Evolutionary conservation across 2,797 vertebrate species (phyloP).

Genomic region (Trachops cirrhosus): DNA sequence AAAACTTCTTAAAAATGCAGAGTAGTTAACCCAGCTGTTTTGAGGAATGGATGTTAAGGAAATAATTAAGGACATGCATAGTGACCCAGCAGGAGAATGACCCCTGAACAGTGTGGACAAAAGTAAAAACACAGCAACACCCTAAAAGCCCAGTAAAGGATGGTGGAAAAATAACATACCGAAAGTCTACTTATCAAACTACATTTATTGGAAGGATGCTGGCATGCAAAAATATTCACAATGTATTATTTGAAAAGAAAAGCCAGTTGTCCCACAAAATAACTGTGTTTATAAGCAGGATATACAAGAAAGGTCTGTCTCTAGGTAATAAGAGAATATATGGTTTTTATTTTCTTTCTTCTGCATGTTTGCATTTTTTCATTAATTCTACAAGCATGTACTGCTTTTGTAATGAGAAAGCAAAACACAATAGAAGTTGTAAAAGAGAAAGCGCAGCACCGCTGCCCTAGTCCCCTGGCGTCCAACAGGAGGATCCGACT

Average conservation of each 20-base stretch:
- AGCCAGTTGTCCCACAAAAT: not conserved
- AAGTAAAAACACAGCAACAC: not conserved
- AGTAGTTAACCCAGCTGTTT: slow-evolving; percentile 51
- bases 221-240: not conserved
- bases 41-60: slow-evolving; percentile 55
- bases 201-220: not conserved
- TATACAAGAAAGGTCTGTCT: slow-evolving; percentile 10
- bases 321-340: not conserved
- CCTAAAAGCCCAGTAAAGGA: not conserved
- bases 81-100: slow-evolving; percentile 53
- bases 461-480: not conserved
- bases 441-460: not conserved
- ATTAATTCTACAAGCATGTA: slow-evolving; percentile 25
- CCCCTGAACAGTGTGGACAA: not conserved
- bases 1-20: slow-evolving; percentile 56
- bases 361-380: slow-evolving; percentile 12
- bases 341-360: slow-evolving; percentile 20
- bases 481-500: accelerated
- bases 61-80: slow-evolving; percentile 60
- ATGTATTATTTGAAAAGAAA: slow-evolving; percentile 14
- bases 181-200: not conserved
- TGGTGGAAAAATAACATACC: slow-evolving; percentile 12
- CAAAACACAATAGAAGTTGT: not conserved
- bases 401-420: not conserved
- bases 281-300: not conserved